phyloP scores from a whole-genome alignment of 2,113 vertebrate species.

The Trachemys scripta region DNA sequence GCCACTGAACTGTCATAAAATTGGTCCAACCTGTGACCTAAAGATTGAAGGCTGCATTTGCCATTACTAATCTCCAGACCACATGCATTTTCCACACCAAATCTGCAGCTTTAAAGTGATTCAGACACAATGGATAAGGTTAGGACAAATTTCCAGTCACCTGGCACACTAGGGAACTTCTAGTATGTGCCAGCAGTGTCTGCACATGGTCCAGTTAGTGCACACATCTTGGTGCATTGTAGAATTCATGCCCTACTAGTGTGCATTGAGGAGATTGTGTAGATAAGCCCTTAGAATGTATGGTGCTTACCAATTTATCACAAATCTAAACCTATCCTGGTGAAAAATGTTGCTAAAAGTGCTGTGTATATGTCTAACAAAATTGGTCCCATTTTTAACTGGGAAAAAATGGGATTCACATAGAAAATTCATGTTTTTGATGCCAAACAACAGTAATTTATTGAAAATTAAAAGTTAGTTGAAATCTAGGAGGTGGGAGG shows the following conservation, averaged over 20 bases:
- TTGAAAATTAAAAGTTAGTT: slow-evolving; percentile 2
- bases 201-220: neutral
- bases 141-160: neutral
- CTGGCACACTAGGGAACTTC: neutral
- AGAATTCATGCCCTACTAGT: neutral
- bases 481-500: neutral
- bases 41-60: neutral
- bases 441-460: neutral
- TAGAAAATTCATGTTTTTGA: neutral
- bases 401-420: neutral
- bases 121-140: neutral
- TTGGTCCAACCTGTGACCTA: neutral
- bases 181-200: neutral
- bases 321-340: neutral
- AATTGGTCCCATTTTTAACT: neutral
- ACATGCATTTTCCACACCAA: neutral
- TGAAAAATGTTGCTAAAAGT: neutral
- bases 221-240: neutral
- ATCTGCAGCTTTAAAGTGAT: neutral
- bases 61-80: neutral
- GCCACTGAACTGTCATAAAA: neutral
- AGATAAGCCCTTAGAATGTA: neutral
- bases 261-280: neutral
- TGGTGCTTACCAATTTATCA: neutral
- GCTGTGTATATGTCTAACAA: neutral